Conservation (phyloP, 2,113 vertebrate species). For the Alethe diademata region DNA sequence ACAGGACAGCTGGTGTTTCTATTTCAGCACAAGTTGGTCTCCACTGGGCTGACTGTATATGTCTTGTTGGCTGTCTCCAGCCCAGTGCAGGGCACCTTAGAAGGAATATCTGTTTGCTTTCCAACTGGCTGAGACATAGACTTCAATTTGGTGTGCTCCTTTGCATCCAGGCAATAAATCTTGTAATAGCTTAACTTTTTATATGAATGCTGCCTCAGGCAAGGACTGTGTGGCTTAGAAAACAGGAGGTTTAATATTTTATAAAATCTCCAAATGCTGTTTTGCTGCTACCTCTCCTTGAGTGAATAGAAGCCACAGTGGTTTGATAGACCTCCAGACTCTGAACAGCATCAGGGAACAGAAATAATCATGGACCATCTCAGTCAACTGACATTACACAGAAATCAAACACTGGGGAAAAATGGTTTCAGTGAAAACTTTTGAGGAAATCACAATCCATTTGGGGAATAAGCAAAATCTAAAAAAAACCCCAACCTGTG, state of each 20-base stretch:
- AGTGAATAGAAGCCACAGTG: neutral
- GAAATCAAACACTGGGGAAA: neutral
- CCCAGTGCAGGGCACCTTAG: neutral
- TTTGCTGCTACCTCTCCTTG: conserved; percentile 40
- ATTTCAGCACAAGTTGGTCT: neutral
- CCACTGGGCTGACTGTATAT: neutral
- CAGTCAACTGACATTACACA: neutral
- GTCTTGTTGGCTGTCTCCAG: neutral
- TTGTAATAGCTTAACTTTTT: conserved; percentile 67
- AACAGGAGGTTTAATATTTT: conserved; percentile 67
- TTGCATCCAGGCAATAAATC: conserved; percentile 64
- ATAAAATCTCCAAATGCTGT: conserved; percentile 59
- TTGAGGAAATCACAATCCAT: neutral
- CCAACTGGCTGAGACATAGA: neutral
- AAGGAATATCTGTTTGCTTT: conserved; percentile 3
- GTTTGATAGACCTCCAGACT: conserved; percentile 10
- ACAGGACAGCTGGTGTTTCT: neutral
- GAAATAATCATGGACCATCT: neutral
- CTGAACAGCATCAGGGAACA: neutral
- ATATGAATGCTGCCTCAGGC: conserved; percentile 65
- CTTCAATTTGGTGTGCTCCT: conserved; percentile 43
- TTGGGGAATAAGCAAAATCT: neutral
- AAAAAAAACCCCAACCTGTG: neutral
- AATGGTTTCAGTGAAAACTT: neutral
- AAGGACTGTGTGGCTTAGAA: conserved; percentile 67